Evolutionary conservation across 1,140 invertebrate species (phyloP), one percentile per base, ranked within the genome.

Genomic region (Ceratosolen fusciceps): DNA sequence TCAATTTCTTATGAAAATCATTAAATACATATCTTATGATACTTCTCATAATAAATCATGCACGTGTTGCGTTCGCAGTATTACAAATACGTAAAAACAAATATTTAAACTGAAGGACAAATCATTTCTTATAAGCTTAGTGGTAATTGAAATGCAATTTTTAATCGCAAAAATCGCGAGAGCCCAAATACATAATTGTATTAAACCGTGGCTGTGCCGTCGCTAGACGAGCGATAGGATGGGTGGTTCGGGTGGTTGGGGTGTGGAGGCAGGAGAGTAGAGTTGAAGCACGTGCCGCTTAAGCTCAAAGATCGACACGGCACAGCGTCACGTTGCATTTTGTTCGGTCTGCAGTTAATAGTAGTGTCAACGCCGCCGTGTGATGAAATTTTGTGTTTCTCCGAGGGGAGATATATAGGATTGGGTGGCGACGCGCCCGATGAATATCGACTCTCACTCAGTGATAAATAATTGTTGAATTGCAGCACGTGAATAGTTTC

Each of bases 371-470:
- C 26, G 21, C 39, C 9, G 47, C 19, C 19, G 26, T 71, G 76
- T 78, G 76, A 72, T 78, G 76, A 78, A 78, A 78, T 78, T 78
- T 78, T 65, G 68, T 72, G 34, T 62, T 71, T 78, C 67, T 49
- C 21, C 65, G 34, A 62, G 67, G 49, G 10, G 65, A 39, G 65
- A 29, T 24, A 9, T 31, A 24, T 29, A 72, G 21, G 39, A 47
- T 21, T 60, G 52, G 76, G 68, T 52, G 56, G 49, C 34, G 62
- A 58, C 76, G 37, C 34, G 29, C 68, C 19, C 39, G 49, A 70
- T 70, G 52, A 56, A 54, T 70, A 77, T 68, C 60, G 74, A 75
- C 37, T 74, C 56, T 37, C 39, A 21, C 19, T 29, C 39, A 73
- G 31, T 71, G 77, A 79, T 79, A 71, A 72, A 79, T 79, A 79